Evolutionary conservation across 2,113 vertebrate genomes (phyloP), one percentile per base, ranked within the genome.

Genomic region (Odontophorus gujanensis): DNA sequence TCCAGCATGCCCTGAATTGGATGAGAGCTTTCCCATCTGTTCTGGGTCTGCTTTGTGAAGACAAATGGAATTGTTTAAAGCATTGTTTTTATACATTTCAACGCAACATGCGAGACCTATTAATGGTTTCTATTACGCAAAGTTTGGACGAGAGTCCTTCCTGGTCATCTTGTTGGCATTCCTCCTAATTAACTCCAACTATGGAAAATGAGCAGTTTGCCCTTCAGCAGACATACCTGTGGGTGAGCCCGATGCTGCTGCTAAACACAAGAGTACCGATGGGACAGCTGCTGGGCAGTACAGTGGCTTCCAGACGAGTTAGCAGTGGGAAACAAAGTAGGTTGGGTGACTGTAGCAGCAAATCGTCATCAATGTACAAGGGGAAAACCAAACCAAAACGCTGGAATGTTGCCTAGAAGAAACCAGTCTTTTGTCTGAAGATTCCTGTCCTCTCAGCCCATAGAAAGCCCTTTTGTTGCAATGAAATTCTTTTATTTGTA

Each of bases 181-280:
- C 12, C 32, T 83, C 13, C 19, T 50, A 32, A 59, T 66, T 38
- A 11, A 20, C 42, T 58, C 20, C 51, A 34, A 16, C 65, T n/a
- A 9, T 40, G 48, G 58, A 57, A 82, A 63, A 13, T 25, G 53
- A 81, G 43, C 3, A 13, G 34, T 32, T 26, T 78, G 59, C 28
- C 50, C n/a, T 67, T 62, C 11, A 62, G 58, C 7, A 57, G 74
- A 58, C 48, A 4, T 57, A 6, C 17, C 8, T 58, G 76, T 55
- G 48, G 43, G 21, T 53, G 47, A 75, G 57, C 9, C 38, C 71
- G 43, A 20, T 61, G 66, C 22, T 14, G 3, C 16, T 66, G 13
- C 48, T 30, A 4, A 47, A 13, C 0, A 0, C 3, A 47, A n/a
- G 55, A 40, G 17, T 13, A 4, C 9, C 1, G 1, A 55, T 24